Base-by-base conservation (phyloP, 2,888 invertebrate genomes). In the Patella depressa region DNA sequence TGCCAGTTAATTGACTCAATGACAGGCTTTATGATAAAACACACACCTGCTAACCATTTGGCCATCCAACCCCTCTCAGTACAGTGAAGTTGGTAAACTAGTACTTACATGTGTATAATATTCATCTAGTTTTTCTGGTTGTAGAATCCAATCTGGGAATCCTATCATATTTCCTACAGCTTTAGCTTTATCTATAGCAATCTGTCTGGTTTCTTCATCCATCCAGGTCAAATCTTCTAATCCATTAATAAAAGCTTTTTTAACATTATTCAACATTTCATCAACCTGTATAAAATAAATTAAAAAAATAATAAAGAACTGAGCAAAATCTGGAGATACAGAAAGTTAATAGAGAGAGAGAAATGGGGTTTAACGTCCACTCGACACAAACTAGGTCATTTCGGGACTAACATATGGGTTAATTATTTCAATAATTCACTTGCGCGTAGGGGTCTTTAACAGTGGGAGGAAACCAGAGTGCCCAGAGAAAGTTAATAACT, bases 61-160 rank as follows among this genome's bases (percentile, higher is more conserved):
- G 29, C 29, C 29, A 29, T 29, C 29, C 29, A 29, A 29, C 29
- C 29, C 29, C 29, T 3, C 17, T 7, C 4, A 7, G 9, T 17
- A 5, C 24, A 71, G 34, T 24, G 72, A n/a, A 76, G 29, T 53
- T 34, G 34, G 4, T 34, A 34, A 5, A 5, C 34, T 4, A 17
- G 14, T 17, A 71, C 80, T 78, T 79, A 89, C 89, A 77, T 87
- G 84, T 77, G 85, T 81, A 78, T 89, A 90, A 75, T 86, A 83
- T 57, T 85, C 69, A 77, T 90, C 89, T 17, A 90, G 82, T 74
- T 84, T 74, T 2, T 53, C 74, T 0, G 84, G 82, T 70, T 87
- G 81, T 24, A 80, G 72, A 3, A 89, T 84, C 83, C 85, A 89
- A 75, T 89, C 89, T 9, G 90, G 90, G 79, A 87, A 90, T 3